Evolutionary conservation across 2,113 vertebrate species (phyloP), one percentile per base, ranked within the genome.

Genomic region (Odocoileus virginianus): DNA sequence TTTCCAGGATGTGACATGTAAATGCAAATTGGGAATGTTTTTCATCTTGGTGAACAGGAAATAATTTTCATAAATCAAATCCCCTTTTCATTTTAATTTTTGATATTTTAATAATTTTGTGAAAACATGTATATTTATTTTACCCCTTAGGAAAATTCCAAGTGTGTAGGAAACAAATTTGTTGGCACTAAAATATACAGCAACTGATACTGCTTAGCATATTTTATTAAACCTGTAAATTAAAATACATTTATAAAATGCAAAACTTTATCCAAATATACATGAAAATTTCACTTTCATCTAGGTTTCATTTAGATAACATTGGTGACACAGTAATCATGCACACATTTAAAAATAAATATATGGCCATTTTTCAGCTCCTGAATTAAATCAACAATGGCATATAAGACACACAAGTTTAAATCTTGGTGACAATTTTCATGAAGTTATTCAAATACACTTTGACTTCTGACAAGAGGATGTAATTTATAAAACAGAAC

Each of bases 381-480:
- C 98, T 97, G 98, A 99, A 99, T 99, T 99, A 99, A 99, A 99
- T 99, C 98, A 99, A 99, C 98, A 99, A 98, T 99, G 99, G 99
- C 99, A 99, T 98, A 88, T 98, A 98, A 99, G 99, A 98, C 97
- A 97, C 98, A 99, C 99, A 99, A 98, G 99, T 99, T 99, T 99
- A 99, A 99, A 99, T 99, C 99, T 99, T 99, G 98, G 98, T 99
- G 99, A 99, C 99, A 99, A 99, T 99, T 99, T 99, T 99, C 97
- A 98, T 99, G 98, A 99, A 99, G 99, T 99, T 99, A 99, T 99
- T 99, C 99, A 99, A 99, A 99, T 99, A 99, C 99, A 99, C 99
- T 99, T 99, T 99, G 99, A 99, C 99, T 99, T 99, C 98, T 99
- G 99, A 99, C 99, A 99, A 99, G 99, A 99, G 98, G 99, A 99